These are phyloP conservation scores for Arctopsyche grandis DNA, from an alignment of 1,140 invertebrate genomes.

Conservation along the genomic window DNA sequence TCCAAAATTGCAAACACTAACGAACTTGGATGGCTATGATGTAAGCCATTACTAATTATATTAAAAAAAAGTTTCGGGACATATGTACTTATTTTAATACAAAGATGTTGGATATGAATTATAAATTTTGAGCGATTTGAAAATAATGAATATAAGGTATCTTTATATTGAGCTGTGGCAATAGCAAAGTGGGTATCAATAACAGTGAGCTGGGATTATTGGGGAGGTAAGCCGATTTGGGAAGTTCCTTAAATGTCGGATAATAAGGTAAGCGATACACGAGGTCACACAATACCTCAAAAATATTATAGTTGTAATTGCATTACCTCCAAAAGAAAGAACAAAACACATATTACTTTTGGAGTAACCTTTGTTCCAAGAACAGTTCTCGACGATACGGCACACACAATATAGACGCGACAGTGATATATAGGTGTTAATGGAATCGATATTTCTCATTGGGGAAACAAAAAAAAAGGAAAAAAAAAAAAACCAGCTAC, in stretches of 20 bases:
- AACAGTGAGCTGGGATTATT: conserved; percentile 25
- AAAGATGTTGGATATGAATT: no score
- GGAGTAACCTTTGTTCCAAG: conserved; percentile 19
- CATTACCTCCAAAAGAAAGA: conserved; percentile 1
- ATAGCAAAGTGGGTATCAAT: conserved; percentile 27
- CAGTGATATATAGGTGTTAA: conserved; percentile 43
- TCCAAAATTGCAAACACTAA: no score
- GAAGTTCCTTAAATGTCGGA: conserved; percentile 30
- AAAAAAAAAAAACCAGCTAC: not conserved
- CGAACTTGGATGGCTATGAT: no score
- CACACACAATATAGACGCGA: conserved; percentile 39
- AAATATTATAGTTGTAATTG: not conserved
- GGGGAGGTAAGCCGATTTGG: conserved; percentile 17
- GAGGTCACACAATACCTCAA: not conserved
- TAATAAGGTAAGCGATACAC: conserved; percentile 30
- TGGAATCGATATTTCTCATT: conserved; percentile 45
- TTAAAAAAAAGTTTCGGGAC: no score
- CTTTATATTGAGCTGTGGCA: no score
- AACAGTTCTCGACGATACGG: conserved; percentile 7
- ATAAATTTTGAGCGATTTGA: no score
- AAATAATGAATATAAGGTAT: no score
- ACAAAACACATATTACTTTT: conserved; percentile 18
- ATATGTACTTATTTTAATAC: no score
- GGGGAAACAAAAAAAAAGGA: conserved; percentile 28
- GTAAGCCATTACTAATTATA: no score